Base-by-base conservation (phyloP, 53 echinoderm and acorn worm species). In the Holothuria scabra region DNA sequence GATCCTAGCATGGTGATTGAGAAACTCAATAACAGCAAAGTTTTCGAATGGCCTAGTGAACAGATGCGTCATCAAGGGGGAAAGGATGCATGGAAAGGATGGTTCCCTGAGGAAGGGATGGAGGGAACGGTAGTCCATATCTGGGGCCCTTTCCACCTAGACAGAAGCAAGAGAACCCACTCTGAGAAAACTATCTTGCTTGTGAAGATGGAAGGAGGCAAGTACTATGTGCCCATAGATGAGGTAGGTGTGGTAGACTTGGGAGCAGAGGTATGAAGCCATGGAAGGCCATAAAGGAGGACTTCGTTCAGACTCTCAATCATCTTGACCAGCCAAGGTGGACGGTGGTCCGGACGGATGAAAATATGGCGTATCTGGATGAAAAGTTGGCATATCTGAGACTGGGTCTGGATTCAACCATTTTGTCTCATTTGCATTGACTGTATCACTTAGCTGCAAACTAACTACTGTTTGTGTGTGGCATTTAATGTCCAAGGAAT, bases 41-140 rank as follows among this genome's bases (percentile, higher is more conserved):
- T 89, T 76, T 89, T 99, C 56, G 88, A 92, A 83, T 99, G 99
- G 99, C 99, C 99, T 3, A 94, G 93, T 23, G 99, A 99, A 79
- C 74, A 59, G 31, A 99, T 93, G 88, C 74, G 95, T 9, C 92
- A 91, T 63, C 88, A 82, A n/a, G 99, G 99, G 0, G 99, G 99
- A 9, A 82, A 89, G 16, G 93, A 76, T 68, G 89, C 86, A 20
- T 99, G 99, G 99, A 99, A 99, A 80, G 94, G 91, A 60, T 99
- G 99, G 99, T 71, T 85, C 65, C 94, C 94, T 13, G 87, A 91
- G 44, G 93, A 88, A 11, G 94, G 99, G 46, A 90, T 86, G 84
- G 93, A 94, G 71, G 99, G 99, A 10, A 90, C 87, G 20, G 99
- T 99, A 52, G 91, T 95, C 60, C 99, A 99, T 65, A 79, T 91